Evolutionary conservation across 2,113 vertebrate species (phyloP).

Genomic region (Malurus melanocephalus): DNA sequence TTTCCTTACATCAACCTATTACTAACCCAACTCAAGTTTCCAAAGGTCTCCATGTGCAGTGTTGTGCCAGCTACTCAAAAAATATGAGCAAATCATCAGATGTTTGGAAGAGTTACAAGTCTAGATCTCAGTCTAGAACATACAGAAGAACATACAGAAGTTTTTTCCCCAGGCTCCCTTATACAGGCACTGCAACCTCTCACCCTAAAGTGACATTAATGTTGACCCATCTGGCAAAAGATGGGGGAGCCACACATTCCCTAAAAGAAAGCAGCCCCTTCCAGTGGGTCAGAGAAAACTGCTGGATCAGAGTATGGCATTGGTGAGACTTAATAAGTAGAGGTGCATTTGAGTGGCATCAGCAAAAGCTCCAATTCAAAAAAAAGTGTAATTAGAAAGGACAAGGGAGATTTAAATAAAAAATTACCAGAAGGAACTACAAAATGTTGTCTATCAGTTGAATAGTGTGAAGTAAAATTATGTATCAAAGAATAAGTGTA

Average conservation of each 20-base stretch:
- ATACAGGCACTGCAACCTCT: not conserved
- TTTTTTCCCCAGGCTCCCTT: not conserved
- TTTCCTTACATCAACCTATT: not conserved
- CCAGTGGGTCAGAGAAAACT: not conserved
- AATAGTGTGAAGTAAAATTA: not conserved
- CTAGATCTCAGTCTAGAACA: not conserved
- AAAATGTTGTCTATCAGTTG: not conserved
- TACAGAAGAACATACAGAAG: no score
- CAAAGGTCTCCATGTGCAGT: not conserved
- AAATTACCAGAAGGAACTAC: not conserved
- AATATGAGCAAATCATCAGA: not conserved
- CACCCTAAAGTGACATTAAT: not conserved
- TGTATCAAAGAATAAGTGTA: not conserved
- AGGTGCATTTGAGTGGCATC: not conserved
- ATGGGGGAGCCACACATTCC: not conserved
- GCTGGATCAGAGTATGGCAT: not conserved
- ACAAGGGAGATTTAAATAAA: not conserved
- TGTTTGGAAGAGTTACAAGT: not conserved
- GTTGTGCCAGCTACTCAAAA: not conserved
- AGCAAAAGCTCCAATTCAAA: not conserved
- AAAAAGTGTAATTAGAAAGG: not conserved
- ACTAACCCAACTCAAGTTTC: not conserved
- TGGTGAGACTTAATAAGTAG: not conserved
- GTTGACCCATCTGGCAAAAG: not conserved
- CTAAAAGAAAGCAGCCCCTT: not conserved